Evolutionary conservation across 2,797 vertebrate genomes (phyloP).

Genomic region (Oryzias sinensis): DNA sequence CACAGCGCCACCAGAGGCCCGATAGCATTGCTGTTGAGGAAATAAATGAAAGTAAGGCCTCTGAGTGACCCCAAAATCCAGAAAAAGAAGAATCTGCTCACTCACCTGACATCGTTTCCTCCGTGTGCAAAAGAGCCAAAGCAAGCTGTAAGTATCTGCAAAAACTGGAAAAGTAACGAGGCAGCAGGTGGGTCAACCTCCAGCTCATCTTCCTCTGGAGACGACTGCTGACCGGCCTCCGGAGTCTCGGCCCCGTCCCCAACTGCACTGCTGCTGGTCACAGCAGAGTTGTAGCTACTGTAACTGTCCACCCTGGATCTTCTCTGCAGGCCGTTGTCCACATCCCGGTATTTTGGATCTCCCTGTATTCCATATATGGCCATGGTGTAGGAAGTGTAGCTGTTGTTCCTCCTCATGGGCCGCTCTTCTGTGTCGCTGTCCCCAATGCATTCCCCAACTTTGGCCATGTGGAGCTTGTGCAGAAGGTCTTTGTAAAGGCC

Average conservation of each 20-base stretch:
- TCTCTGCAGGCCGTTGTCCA: constrained; percentile 78
- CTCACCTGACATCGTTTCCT: constrained; percentile 95
- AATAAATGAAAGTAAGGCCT: constrained; percentile 8
- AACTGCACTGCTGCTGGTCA: constrained; percentile 71
- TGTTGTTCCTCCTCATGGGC: constrained; percentile 92
- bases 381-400: constrained; percentile 97
- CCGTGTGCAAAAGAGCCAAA: constrained; percentile 98
- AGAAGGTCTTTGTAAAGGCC: constrained; percentile 96
- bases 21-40: constrained; percentile 87
- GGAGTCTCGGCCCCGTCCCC: constrained; percentile 58
- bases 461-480: constrained; percentile 90
- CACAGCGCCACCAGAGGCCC: constrained; percentile 92
- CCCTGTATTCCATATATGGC: constrained; percentile 93
- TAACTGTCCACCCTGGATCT: constrained; percentile 88
- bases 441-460: constrained; percentile 92
- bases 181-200: constrained; percentile 86
- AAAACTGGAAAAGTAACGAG: constrained; percentile 92
- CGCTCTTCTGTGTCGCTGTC: constrained; percentile 89
- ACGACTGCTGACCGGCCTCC: constrained; percentile 49
- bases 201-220: constrained; percentile 83
- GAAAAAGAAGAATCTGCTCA: not conserved
- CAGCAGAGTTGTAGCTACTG: constrained; percentile 88
- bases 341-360: constrained; percentile 81
- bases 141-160: constrained; percentile 96
- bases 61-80: not conserved